Conservation (phyloP, 2,797 vertebrate species). For the Channallabes apus region DNA sequence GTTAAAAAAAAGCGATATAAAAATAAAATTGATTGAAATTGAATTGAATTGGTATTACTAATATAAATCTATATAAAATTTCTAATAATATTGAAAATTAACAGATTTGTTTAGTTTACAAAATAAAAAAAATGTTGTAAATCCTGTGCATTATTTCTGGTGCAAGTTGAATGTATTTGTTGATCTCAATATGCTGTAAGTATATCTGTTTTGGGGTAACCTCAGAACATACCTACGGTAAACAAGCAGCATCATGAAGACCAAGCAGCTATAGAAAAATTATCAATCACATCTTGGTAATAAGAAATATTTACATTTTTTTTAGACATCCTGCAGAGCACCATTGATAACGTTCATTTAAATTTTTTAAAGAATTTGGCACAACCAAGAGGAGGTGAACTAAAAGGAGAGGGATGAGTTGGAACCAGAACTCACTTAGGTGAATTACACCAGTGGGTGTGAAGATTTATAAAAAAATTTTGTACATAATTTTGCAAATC, state of each 20-base stretch:
- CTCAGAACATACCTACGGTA: not conserved
- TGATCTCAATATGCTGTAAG: not conserved
- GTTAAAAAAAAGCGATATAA: too few species aligned
- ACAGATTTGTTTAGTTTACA: not conserved
- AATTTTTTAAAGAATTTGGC: not conserved
- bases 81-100: not conserved
- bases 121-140: not conserved
- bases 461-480: not conserved
- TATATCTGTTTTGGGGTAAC: not conserved
- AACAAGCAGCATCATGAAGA: not conserved
- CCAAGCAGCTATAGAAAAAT: not conserved
- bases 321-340: not conserved
- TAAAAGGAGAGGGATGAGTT: not conserved
- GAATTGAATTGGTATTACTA: not conserved
- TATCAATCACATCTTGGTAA: not conserved
- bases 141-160: not conserved
- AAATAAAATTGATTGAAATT: not conserved
- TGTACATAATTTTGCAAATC: not conserved
- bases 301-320: not conserved
- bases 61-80: not conserved
- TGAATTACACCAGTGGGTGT: not conserved
- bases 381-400: not conserved
- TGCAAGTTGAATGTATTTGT: not conserved
- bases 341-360: not conserved
- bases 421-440: not conserved